Evolutionary conservation across 2,797 vertebrate genomes (phyloP).

Genomic region (Gymnopithys bicolor): DNA sequence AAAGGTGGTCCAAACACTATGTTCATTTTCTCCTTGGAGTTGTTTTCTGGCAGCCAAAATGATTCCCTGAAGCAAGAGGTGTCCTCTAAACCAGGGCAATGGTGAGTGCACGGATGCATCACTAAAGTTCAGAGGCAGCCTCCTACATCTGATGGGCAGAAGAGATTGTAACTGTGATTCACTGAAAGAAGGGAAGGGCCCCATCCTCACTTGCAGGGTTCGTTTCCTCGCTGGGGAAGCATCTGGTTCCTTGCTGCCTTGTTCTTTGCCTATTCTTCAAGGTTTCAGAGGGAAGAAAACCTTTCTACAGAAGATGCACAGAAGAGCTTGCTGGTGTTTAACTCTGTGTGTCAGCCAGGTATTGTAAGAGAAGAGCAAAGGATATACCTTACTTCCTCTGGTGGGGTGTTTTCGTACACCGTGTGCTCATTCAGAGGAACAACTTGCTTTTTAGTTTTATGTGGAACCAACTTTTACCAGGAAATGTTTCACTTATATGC

Average conservation of each 20-base stretch:
- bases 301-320: accelerated
- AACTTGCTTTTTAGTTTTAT: not conserved
- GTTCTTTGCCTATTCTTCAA: not conserved
- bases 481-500: not conserved
- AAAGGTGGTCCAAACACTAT: not conserved
- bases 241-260: not conserved
- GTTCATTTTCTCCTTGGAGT: not conserved
- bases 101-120: not conserved
- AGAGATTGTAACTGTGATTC: not conserved
- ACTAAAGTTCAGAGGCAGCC: not conserved
- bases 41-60: not conserved
- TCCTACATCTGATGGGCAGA: not conserved
- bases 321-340: not conserved
- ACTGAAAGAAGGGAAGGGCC: not conserved
- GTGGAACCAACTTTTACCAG: not conserved
- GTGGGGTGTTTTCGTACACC: not conserved
- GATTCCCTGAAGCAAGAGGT: not conserved
- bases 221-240: not conserved
- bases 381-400: not conserved
- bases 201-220: not conserved
- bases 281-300: not conserved
- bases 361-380: not conserved
- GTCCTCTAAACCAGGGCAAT: not conserved
- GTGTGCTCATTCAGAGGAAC: not conserved
- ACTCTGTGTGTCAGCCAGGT: not conserved